These are phyloP conservation scores for Trigoniulus corallinus DNA, from an alignment of 1,140 invertebrate species.

Conservation along the genomic window DNA sequence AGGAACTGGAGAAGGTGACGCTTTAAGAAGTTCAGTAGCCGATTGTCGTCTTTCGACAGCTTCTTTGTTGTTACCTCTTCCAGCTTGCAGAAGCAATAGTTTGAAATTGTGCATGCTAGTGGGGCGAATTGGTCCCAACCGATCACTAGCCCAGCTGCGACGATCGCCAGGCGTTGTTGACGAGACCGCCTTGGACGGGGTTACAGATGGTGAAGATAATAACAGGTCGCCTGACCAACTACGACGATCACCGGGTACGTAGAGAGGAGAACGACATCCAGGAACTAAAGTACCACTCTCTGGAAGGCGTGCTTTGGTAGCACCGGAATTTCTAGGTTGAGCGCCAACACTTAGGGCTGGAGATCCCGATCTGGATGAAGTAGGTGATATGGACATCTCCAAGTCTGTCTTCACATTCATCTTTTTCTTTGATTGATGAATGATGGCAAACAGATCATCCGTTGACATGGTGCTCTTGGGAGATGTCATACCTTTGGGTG, in stretches of 20 bases:
- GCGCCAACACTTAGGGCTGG: neutral
- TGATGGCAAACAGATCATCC: constrained; percentile 16
- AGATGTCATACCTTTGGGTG: no score
- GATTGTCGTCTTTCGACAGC: constrained; percentile 6
- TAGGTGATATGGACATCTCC: constrained; percentile 13
- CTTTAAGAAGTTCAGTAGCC: constrained; percentile 15
- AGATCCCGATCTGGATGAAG: constrained; percentile 11
- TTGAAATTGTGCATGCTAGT: constrained; percentile 20
- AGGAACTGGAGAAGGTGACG: constrained; percentile 6
- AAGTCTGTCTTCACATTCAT: constrained; percentile 13
- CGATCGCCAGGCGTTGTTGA: neutral
- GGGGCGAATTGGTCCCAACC: constrained; percentile 15
- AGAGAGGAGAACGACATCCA: neutral
- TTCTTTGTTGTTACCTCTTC: constrained; percentile 3
- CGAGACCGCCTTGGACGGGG: neutral
- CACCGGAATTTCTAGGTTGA: neutral
- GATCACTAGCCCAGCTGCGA: constrained; percentile 14
- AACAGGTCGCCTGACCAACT: constrained; percentile 5
- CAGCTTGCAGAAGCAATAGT: constrained; percentile 16
- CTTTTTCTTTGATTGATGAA: constrained; percentile 18
- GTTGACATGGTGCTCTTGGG: constrained; percentile 10
- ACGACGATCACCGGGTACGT: neutral
- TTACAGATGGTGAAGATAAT: neutral
- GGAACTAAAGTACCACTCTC: neutral
- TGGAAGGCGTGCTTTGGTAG: neutral